These are phyloP conservation scores for Chloropsis cyanopogon DNA, from an alignment of 2,113 vertebrate species.

Conservation along the genomic window DNA sequence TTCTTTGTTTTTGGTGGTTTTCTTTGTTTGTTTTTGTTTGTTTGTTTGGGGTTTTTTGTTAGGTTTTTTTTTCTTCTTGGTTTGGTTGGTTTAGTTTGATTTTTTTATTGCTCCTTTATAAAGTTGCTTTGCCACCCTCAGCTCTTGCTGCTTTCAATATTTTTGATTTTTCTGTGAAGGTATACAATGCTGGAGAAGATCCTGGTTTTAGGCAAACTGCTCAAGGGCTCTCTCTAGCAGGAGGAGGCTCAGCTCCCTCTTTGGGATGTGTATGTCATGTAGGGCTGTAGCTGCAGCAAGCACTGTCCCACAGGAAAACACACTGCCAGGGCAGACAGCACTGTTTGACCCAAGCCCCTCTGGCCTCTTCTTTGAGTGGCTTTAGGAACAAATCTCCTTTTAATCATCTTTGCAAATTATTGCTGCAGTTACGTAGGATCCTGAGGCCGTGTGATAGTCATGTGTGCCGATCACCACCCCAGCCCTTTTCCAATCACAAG, in stretches of 20 bases:
- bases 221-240: neutral
- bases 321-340: fast-evolving
- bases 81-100: neutral
- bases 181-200: neutral
- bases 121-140: neutral
- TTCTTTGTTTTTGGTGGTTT: neutral
- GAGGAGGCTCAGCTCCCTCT: neutral
- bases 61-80: neutral
- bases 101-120: neutral
- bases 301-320: fast-evolving
- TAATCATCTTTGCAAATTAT: neutral
- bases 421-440: neutral
- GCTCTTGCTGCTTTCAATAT: neutral
- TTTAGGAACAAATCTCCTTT: neutral
- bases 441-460: neutral
- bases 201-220: neutral
- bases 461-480: neutral
- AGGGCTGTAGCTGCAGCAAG: neutral
- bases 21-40: neutral
- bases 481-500: neutral
- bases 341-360: neutral
- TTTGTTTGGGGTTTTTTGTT: neutral
- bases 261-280: neutral
- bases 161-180: neutral
- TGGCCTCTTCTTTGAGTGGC: neutral